Evolutionary conservation across 2,888 invertebrate species (phyloP).

Genomic region (Muscina levida): DNA sequence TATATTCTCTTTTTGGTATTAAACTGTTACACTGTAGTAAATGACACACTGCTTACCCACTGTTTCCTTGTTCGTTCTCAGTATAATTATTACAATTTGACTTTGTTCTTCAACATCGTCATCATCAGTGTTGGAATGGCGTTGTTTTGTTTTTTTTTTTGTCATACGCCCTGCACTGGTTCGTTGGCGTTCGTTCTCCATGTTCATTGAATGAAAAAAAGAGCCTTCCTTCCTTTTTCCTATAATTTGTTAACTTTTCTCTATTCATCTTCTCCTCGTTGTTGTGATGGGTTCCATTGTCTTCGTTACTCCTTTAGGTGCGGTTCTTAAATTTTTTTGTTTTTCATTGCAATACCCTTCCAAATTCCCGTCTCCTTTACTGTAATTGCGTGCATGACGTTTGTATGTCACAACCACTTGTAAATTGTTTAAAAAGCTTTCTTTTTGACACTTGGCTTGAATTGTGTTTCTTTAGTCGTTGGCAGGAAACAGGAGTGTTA

Average conservation of each 20-base stretch:
- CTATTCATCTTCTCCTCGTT: not conserved
- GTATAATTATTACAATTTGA: no score
- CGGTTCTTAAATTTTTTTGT: slow-evolving; percentile 50
- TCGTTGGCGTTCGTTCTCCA: not conserved
- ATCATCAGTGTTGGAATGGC: slow-evolving; percentile 44
- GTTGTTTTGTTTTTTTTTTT: not conserved
- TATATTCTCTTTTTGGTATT: no score
- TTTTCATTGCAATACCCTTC: no score
- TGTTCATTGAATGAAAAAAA: slow-evolving; percentile 58
- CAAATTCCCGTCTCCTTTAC: not conserved
- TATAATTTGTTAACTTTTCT: slow-evolving; percentile 55
- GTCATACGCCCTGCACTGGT: not conserved
- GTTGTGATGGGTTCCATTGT: slow-evolving; percentile 61
- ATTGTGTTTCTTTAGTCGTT: slow-evolving; percentile 45
- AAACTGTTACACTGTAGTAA: no score
- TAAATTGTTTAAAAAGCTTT: slow-evolving; percentile 61
- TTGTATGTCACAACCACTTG: slow-evolving; percentile 63
- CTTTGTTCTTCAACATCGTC: slow-evolving; percentile 30
- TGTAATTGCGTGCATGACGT: not conserved
- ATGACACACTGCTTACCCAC: no score
- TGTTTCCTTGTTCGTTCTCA: no score
- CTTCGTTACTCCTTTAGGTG: slow-evolving; percentile 65
- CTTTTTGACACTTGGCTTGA: slow-evolving; percentile 66
- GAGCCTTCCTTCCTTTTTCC: slow-evolving; percentile 49
- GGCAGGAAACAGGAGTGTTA: slow-evolving; percentile 66